A percentile compares a stretch with the other conserved stretches of the same genome.
Evolutionary conservation across 2,888 invertebrate species (phyloP).

Genomic region (Lasiommata megera): DNA sequence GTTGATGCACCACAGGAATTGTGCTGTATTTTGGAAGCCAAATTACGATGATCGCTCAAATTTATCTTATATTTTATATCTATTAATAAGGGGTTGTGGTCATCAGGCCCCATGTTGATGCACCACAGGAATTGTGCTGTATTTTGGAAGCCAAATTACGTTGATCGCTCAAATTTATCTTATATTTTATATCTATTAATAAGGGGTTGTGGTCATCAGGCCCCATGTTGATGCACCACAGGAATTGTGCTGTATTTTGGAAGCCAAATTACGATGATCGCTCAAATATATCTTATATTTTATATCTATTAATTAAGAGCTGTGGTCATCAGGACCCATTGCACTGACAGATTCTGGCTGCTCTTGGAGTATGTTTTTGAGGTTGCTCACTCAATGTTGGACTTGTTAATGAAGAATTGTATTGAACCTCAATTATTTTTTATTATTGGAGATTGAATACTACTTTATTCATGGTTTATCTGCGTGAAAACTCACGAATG

Average conservation of each 20-base stretch:
- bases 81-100: no score
- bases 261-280: conserved; percentile 24
- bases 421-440: no score
- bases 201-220: no score
- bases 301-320: neutral
- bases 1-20: conserved; percentile 12
- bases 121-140: conserved; percentile 10
- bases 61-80: neutral
- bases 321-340: neutral
- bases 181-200: neutral
- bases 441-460: no score
- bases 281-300: neutral
- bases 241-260: conserved; percentile 16
- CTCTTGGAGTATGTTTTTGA: no score
- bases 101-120: no score
- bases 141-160: conserved; percentile 26
- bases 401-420: no score
- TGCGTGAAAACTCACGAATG: no score
- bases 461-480: no score
- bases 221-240: conserved; percentile 17
- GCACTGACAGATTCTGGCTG: neutral
- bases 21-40: conserved; percentile 25
- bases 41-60: conserved; percentile 16
- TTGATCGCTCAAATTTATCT: conserved; percentile 9
- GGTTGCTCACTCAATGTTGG: no score